A percentile compares a stretch with the other conserved stretches of the same genome.
These are phyloP conservation scores for Sminthopsis crassicaudata DNA, from an alignment of 2,113 vertebrate genomes.

Conservation along the genomic window DNA sequence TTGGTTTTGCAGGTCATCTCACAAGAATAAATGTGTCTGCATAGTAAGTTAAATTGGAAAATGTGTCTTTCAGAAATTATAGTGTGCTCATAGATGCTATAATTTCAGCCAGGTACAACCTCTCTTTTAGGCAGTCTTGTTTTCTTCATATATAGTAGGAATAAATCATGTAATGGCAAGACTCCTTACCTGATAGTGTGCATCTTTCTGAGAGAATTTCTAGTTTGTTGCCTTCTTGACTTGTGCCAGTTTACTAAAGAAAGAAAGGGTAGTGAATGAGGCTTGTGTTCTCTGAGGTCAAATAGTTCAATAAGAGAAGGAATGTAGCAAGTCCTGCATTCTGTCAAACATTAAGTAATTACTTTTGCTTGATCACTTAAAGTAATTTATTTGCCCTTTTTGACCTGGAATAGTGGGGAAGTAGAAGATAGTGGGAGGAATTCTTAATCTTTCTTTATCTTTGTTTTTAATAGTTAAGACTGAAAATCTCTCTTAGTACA, in stretches of 20 bases:
- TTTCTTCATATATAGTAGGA: background rate
- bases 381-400: background rate
- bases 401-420: background rate
- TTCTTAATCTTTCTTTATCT: background rate
- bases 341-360: background rate
- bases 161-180: background rate
- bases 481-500: background rate
- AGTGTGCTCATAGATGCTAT: accelerated
- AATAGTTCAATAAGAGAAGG: background rate
- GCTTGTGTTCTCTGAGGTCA: background rate
- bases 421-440: background rate
- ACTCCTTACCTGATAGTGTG: background rate
- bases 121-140: background rate
- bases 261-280: background rate
- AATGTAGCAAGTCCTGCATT: background rate
- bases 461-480: background rate
- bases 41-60: accelerated
- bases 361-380: background rate
- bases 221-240: background rate
- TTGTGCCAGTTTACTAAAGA: background rate
- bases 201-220: background rate
- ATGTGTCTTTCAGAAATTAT: background rate
- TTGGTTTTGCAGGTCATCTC: background rate
- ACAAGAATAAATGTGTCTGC: background rate
- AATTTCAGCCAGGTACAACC: background rate